Evolutionary conservation across 2,113 vertebrate genomes (phyloP), one percentile per base, ranked within the genome.

Genomic region (Hyperoodon ampullatus): DNA sequence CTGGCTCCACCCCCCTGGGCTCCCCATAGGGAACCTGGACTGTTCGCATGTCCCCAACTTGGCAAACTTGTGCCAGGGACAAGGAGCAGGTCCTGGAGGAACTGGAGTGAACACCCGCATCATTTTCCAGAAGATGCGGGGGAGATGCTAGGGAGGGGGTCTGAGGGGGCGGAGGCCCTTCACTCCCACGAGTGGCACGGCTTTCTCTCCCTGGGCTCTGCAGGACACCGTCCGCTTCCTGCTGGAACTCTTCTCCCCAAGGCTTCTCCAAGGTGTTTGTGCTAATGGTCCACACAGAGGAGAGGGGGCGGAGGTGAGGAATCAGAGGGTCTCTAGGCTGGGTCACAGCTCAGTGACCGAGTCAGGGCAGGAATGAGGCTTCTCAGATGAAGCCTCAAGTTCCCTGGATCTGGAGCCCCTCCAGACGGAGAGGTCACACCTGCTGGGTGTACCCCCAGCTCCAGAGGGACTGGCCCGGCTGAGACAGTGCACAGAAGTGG

Each of bases 321-420:
- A 21, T 8, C 3, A 0, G 21, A 92, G 91, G 84, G 78, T 93
- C 85, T 94, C 68, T 13, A n/a, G 63, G 68, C 78, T 42, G 35
- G 9, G 85, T 42, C 12, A 6, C 10, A 75, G 72, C 53, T 94
- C 89, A 92, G 91, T 86, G 86, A 91, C 93, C 92, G 92, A 95
- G 94, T 58, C 90, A 97, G 96, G 85, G 91, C 94, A 94, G 55
- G 83, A 86, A 84, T 35, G 82, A 87, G 44, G 68, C 66, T 87
- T 66, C 42, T 47, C 33, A 33, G 91, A 77, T 33, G 39, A 60
- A 81, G 60, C 21, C 55, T 81, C 28, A 14, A 3, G 33, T 75
- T 90, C 66, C 75, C 3, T 1, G 26, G 24, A 13, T 50, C 92
- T 60, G 63, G 55, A 88, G 75, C 71, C 28, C 11, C 10, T 35